Percentiles rank a stretch among this genome's conserved stretches.
Conservation (phyloP, 1,140 invertebrate species). For the Hypothenemus hampei region DNA sequence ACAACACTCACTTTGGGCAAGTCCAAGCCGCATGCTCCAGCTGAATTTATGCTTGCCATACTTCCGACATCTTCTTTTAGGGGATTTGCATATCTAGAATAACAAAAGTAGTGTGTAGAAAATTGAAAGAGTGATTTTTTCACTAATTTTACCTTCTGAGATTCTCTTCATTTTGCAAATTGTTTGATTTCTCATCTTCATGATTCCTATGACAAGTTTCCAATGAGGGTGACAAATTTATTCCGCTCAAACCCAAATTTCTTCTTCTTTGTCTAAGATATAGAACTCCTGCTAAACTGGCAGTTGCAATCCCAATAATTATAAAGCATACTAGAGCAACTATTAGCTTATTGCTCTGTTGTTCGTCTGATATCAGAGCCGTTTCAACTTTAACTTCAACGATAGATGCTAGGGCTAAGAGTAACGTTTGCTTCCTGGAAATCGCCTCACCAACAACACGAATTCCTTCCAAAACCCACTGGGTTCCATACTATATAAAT, state of each 20-base stretch:
- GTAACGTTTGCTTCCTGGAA: slow-evolving; percentile 58
- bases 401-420: slow-evolving; percentile 66
- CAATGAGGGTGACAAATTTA: slow-evolving; percentile 53
- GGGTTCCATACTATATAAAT: slow-evolving; percentile 51
- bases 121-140: too few relatives aligned
- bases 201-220: slow-evolving; percentile 60
- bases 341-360: slow-evolving; percentile 48
- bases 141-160: slow-evolving; percentile 50
- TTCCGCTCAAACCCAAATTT: slow-evolving; percentile 50
- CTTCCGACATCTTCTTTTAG: slow-evolving; percentile 53
- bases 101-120: too few relatives aligned
- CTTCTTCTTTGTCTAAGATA: slow-evolving; percentile 53
- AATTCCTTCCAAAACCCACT: slow-evolving; percentile 59
- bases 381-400: slow-evolving; percentile 76
- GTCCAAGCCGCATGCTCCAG: slow-evolving; percentile 39
- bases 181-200: slow-evolving; percentile 82
- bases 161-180: slow-evolving; percentile 86
- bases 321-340: slow-evolving; percentile 52
- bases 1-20: slow-evolving; percentile 54
- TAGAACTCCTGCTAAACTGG: slow-evolving; percentile 46
- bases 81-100: slow-evolving; percentile 57
- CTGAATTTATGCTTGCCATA: slow-evolving; percentile 41
- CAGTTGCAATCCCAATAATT: slow-evolving; percentile 49
- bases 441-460: slow-evolving; percentile 64
- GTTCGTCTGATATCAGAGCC: slow-evolving; percentile 56